phyloP scores from a whole-genome alignment of 2,797 vertebrate genomes.

The Sebastes diaconus region DNA sequence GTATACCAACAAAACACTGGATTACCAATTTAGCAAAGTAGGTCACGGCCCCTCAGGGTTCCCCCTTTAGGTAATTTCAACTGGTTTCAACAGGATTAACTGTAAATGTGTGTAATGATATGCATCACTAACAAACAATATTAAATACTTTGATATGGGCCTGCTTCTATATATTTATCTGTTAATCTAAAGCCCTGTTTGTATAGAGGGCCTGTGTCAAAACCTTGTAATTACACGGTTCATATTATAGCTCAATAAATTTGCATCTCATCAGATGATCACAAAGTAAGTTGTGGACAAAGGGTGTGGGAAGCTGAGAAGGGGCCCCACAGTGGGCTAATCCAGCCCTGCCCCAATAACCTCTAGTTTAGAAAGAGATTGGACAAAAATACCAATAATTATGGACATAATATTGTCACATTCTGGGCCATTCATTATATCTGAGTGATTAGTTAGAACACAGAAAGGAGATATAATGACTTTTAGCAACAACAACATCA shows the following conservation, averaged over 20 bases:
- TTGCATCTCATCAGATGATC: not conserved
- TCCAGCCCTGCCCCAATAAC: not conserved
- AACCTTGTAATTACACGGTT: not conserved
- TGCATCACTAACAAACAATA: not conserved
- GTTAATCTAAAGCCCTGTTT: not conserved
- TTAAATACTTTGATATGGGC: not conserved
- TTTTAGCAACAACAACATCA: not conserved
- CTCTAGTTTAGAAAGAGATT: not conserved
- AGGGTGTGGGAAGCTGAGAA: not conserved
- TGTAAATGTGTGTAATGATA: not conserved
- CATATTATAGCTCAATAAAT: not conserved
- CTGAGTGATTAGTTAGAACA: not conserved
- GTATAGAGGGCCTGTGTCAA: not conserved
- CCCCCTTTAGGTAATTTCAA: not conserved
- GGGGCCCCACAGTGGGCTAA: not conserved
- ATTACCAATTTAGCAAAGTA: not conserved
- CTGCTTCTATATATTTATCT: not conserved
- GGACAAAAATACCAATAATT: not conserved
- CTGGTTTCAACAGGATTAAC: not conserved
- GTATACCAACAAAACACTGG: not conserved
- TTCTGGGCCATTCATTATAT: too few species aligned
- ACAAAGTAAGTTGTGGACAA: not conserved
- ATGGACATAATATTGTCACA: not conserved
- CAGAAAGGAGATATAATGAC: not conserved
- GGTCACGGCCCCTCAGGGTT: not conserved